A percentile compares a stretch with the other conserved stretches of the same genome.
These are phyloP conservation scores for Cabera pusaria DNA, from an alignment of 2,888 invertebrate species.

Conservation along the genomic window DNA sequence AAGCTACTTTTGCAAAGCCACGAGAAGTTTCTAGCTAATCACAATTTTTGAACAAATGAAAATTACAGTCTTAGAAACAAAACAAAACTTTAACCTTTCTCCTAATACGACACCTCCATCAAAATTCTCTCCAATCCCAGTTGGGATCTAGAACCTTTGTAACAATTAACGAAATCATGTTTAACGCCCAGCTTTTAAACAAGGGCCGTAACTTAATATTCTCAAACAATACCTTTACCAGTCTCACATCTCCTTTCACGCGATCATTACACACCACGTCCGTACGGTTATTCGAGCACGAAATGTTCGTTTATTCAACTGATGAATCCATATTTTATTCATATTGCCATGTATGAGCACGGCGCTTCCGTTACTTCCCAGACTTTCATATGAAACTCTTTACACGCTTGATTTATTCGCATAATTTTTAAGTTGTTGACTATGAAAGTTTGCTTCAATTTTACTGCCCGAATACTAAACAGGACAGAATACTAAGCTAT, in stretches of 20 bases:
- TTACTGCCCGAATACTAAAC: no score
- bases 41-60: no score
- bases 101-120: no score
- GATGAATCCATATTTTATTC: conserved; percentile 78
- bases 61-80: no score
- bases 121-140: no score
- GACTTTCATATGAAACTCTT: conserved; percentile 49
- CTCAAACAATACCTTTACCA: conserved; percentile 11
- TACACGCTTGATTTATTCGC: conserved; percentile 37
- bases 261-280: conserved; percentile 11
- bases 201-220: conserved; percentile 4
- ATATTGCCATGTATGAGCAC: conserved; percentile 58
- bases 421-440: conserved; percentile 43
- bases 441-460: no score
- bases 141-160: no score
- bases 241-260: conserved; percentile 12
- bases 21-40: no score
- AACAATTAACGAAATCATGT: conserved; percentile 8
- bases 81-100: no score
- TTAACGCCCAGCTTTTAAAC: conserved; percentile 2
- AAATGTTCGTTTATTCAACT: conserved; percentile 68
- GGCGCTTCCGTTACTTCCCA: conserved; percentile 39
- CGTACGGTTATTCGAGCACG: conserved; percentile 46
- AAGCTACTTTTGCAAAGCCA: no score
- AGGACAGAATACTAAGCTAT: no score